A percentile compares a stretch with the other conserved stretches of the same genome.
Evolutionary conservation across 1,140 invertebrate genomes (phyloP).

Genomic region (Pachypsylla venusta): DNA sequence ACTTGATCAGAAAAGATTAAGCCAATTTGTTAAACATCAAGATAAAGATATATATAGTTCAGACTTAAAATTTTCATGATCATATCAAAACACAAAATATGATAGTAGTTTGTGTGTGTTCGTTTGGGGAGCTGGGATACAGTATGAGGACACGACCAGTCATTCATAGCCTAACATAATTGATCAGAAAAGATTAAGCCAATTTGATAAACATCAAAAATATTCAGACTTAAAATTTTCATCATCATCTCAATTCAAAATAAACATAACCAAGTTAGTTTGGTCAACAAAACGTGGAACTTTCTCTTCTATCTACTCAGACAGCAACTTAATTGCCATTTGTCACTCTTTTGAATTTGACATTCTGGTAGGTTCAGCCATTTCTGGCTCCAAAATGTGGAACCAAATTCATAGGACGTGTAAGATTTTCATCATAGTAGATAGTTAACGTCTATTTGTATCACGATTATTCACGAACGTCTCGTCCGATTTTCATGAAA

Average conservation of each 20-base stretch:
- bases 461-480: too few relatives aligned
- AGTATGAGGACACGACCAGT: too few relatives aligned
- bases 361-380: slow-evolving; percentile 4
- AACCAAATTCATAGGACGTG: slow-evolving; percentile 6
- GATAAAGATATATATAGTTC: too few relatives aligned
- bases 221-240: slow-evolving; percentile 5
- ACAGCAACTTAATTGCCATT: slow-evolving; percentile 7
- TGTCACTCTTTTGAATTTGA: not conserved
- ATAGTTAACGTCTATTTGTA: not conserved
- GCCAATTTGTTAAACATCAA: slow-evolving; percentile 9
- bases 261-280: too few relatives aligned
- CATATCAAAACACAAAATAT: too few relatives aligned
- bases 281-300: too few relatives aligned
- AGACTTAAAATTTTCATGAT: slow-evolving; percentile 4
- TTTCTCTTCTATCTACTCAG: slow-evolving; percentile 4
- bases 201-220: slow-evolving; percentile 1
- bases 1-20: slow-evolving; percentile 9
- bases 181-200: slow-evolving; percentile 9
- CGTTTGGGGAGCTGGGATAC: too few relatives aligned
- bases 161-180: too few relatives aligned
- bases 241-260: too few relatives aligned
- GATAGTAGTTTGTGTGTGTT: too few relatives aligned
- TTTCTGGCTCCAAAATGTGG: not conserved
- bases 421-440: slow-evolving; percentile 3
- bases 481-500: too few relatives aligned